These are phyloP conservation scores for Tanytarsus gracilentus DNA, from an alignment of 2,888 invertebrate genomes.

Conservation along the genomic window DNA sequence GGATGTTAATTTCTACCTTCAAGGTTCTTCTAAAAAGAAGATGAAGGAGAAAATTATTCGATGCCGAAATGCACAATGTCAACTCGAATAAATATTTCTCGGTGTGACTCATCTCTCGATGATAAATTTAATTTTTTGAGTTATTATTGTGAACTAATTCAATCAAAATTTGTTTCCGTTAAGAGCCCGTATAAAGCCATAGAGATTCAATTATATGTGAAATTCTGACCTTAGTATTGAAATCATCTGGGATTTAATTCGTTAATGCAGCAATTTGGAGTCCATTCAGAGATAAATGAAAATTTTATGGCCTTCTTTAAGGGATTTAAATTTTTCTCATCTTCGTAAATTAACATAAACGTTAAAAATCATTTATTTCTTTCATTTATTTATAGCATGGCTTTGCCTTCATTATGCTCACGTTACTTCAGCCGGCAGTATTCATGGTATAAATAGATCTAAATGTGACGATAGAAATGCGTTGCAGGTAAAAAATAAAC, in stretches of 20 bases:
- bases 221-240: too few relatives aligned
- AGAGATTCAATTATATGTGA: not conserved
- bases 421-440: slow-evolving; percentile 14
- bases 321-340: too few relatives aligned
- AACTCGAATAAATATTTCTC: not conserved
- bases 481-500: slow-evolving; percentile 20
- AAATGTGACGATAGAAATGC: slow-evolving; percentile 24
- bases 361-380: not conserved
- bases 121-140: too few relatives aligned
- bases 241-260: not conserved
- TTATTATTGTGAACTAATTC: slow-evolving; percentile 2
- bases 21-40: not conserved
- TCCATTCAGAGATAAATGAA: not conserved
- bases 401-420: not conserved
- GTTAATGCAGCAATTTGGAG: not conserved
- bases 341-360: slow-evolving; percentile 1
- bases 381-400: slow-evolving; percentile 8
- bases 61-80: not conserved
- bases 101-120: too few relatives aligned
- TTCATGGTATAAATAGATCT: slow-evolving; percentile 26
- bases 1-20: slow-evolving; percentile 3
- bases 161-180: slow-evolving; percentile 15
- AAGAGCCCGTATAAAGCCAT: not conserved
- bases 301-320: not conserved
- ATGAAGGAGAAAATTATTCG: not conserved